phyloP scores from a whole-genome alignment of 2,888 invertebrate species.

The Synergus laeviventris region DNA sequence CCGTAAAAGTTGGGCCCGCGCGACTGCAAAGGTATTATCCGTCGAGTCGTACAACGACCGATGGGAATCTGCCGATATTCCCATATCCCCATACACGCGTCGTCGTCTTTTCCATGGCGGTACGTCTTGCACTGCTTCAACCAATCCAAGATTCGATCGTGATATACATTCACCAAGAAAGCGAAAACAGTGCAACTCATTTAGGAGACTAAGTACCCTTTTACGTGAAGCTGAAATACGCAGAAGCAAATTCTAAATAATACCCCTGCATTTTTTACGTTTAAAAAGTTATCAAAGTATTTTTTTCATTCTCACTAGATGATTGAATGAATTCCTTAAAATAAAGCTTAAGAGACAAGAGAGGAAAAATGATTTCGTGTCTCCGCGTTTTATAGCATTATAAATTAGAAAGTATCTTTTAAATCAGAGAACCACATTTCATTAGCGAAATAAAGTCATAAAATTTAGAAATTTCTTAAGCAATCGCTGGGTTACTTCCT shows the following conservation, averaged over 20 bases:
- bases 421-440: neutral
- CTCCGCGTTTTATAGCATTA: neutral
- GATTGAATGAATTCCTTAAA: too few relatives aligned
- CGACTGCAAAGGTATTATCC: slow-evolving; percentile 58
- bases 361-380: neutral
- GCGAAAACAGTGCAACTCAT: slow-evolving; percentile 28
- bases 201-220: slow-evolving; percentile 21
- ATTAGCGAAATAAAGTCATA: neutral
- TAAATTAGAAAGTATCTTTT: neutral
- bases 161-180: slow-evolving; percentile 48
- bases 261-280: too few relatives aligned
- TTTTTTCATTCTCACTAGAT: too few relatives aligned
- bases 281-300: too few relatives aligned
- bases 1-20: slow-evolving; percentile 55
- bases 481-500: neutral
- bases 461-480: neutral
- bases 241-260: too few relatives aligned
- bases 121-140: slow-evolving; percentile 28
- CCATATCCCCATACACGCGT: slow-evolving; percentile 55
- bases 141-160: slow-evolving; percentile 51
- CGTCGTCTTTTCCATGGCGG: slow-evolving; percentile 38
- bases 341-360: too few relatives aligned
- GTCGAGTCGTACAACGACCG: slow-evolving; percentile 53
- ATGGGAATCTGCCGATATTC: slow-evolving; percentile 58
- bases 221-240: neutral